Base-by-base conservation (phyloP, 2,888 invertebrate genomes). In the Drosophila mimetica region DNA sequence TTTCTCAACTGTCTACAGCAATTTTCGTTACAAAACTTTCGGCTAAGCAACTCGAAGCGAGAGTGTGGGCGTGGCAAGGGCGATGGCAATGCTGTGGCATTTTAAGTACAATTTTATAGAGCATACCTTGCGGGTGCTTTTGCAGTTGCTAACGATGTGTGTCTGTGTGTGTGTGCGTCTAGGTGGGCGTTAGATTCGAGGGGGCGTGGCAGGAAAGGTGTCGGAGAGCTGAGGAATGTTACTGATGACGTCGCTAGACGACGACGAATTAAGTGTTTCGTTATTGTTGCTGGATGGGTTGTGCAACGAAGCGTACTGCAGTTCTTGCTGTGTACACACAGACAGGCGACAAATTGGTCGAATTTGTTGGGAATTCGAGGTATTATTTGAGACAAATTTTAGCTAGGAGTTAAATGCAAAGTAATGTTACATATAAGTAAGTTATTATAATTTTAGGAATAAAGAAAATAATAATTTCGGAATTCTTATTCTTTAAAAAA, bases 21-120 rank as follows among this genome's bases (percentile, higher is more conserved):
- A 69, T 76, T 78, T 80, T 61, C 65, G 60, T 51, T 37, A 66
- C 61, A 72, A 72, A 74, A 75, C 70, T 75, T 76, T 55, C 30
- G 55, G 73, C 54, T 64, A 65, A 53, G 66, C 28, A 72, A 71
- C 36, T 61, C 61, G 28, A 18, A 25, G 34, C 8, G 36, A 44
- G 44, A 71, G 69, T 66, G 47, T 57, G 50, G 65, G 74, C 66
- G 57, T 70, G 64, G 34, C 51, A 52, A 2, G 52, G 66, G 66
- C 67, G 44, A 47, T 55, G 58, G 59, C 55, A 71, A 60, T 79
- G 79, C 71, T 85, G 71, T 76, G 74, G 86, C 86, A 83, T 83
- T 81, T 86, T 86, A 81, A 86, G 83, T 83, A 86, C 74, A 78
- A 86, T 84, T 82, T 84, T 78, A 86, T 82, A 86, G 79, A 81